Evolutionary conservation across 2,888 invertebrate genomes (phyloP), one percentile per base, ranked within the genome.

Genomic region (Tricholauxania praeusta): DNA sequence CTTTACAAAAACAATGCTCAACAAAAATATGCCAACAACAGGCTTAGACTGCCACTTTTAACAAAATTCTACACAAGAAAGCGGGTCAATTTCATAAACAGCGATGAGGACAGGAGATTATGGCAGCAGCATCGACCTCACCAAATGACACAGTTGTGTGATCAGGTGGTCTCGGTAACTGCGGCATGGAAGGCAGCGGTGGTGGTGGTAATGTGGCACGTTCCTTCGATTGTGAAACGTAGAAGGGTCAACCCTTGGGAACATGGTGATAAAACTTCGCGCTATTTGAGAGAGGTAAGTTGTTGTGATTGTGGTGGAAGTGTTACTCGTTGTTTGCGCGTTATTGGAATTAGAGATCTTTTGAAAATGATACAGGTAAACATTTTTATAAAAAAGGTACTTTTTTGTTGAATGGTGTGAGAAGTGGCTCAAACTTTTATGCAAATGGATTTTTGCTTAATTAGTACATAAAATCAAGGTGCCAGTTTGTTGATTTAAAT

Each of bases 1-100:
- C 59, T 14, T 59, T 53, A 65, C 48, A 70, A 65, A 39, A 57
- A 70, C 28, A 28, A 28, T 15, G 14, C 49, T 10, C 32, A 60
- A 32, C 52, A 64, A 28, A 53, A 49, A 22, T 59, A 49, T 32
- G 53, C 8, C 14, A 14, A 19, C 55, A 75, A 47, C 84, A 96
- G 96, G 96, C 97, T 3, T 95, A 97, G 89, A 95, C 97, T 0
- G 98, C 98, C 0, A 96, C 97, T 28, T 93, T 98, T 81, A 93
- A 95, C 83, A 93, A 95, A 85, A 91, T 97, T 78, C 89, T 96
- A 82, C 90, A 93, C 80, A 96, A 95, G 88, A 96, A 96, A 85
- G 93, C 93, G 12, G 95, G 96, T 82, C 91, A 93, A 75, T 95
- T 96, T 86, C 90, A 94, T 73, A 89, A 91, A 74, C 89, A 93